Percentiles rank a stretch among this genome's conserved stretches.
phyloP scores from a whole-genome alignment of 2,797 vertebrate genomes.

The Pteropus rufus region DNA sequence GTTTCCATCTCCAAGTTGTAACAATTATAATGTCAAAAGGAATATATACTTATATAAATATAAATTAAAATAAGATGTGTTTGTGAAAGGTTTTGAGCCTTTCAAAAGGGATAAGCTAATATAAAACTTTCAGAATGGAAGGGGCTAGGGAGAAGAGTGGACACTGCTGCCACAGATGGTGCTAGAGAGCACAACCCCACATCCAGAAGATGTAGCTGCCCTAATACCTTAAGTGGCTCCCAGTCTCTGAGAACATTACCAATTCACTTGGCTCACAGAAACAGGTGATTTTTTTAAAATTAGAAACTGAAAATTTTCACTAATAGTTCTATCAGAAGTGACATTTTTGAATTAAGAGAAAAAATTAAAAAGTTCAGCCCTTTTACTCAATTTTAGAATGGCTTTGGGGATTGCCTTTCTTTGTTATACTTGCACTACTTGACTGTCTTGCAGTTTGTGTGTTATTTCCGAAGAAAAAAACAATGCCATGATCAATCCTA shows the following conservation, averaged over 20 bases:
- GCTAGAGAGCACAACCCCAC: background rate
- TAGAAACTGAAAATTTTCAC: background rate
- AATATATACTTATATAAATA: background rate
- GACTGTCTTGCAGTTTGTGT: slow-evolving; percentile 92
- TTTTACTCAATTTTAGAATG: slow-evolving; percentile 86
- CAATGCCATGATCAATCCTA: slow-evolving; percentile 91
- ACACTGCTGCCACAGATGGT: background rate
- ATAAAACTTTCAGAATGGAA: background rate
- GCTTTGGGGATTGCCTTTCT: slow-evolving; percentile 89
- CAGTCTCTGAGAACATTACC: background rate
- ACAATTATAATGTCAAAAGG: background rate
- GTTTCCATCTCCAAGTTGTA: background rate
- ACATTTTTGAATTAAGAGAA: background rate
- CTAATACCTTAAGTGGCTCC: no score
- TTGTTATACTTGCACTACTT: slow-evolving; percentile 89
- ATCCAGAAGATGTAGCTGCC: no score
- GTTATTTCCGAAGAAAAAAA: slow-evolving; percentile 82
- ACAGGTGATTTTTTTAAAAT: background rate
- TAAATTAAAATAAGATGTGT: background rate
- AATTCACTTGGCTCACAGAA: background rate
- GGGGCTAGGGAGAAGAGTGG: background rate
- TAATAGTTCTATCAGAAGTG: background rate
- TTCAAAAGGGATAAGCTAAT: background rate
- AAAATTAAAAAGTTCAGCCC: background rate
- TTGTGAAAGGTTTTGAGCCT: background rate